Conservation (phyloP, 2,797 vertebrate genomes). For the Taeniopygia guttata region DNA sequence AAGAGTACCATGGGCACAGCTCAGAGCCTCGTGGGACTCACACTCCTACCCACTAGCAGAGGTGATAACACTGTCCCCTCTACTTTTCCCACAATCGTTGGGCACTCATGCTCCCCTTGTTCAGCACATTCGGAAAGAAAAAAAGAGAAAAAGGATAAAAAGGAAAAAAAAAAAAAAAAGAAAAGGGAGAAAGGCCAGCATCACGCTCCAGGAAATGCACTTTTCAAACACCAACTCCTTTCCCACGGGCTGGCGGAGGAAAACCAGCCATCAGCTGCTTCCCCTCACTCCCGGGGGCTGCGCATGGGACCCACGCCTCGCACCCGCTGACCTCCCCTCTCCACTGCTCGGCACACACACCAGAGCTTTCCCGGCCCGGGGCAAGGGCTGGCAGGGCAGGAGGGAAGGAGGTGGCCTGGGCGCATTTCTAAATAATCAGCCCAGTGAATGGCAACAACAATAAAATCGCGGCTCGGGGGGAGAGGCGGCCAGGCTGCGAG, state of each 20-base stretch:
- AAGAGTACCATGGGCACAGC: neutral
- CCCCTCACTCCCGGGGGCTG: neutral
- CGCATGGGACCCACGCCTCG: neutral
- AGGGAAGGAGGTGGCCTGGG: conserved; percentile 12
- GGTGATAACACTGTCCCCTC: neutral
- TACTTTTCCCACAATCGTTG: accelerated
- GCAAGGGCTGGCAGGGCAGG: neutral
- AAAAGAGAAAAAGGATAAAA: neutral
- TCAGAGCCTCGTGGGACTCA: accelerated
- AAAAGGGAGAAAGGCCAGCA: neutral
- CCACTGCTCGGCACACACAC: neutral
- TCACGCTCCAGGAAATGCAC: conserved; percentile 48
- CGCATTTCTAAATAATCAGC: conserved; percentile 44
- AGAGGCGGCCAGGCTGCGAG: conserved; percentile 12
- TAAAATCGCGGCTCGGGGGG: conserved; percentile 15
- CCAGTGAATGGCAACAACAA: conserved; percentile 48
- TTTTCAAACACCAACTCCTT: conserved; percentile 67
- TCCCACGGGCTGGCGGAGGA: conserved; percentile 44
- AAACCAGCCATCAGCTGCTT: conserved; percentile 53
- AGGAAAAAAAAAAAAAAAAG: neutral
- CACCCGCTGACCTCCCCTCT: neutral
- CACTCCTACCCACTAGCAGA: neutral
- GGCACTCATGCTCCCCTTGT: neutral
- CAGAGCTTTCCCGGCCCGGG: neutral
- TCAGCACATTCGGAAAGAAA: neutral